Evolutionary conservation across 2,888 invertebrate genomes (phyloP).

Genomic region (Xiphydria camelus): DNA sequence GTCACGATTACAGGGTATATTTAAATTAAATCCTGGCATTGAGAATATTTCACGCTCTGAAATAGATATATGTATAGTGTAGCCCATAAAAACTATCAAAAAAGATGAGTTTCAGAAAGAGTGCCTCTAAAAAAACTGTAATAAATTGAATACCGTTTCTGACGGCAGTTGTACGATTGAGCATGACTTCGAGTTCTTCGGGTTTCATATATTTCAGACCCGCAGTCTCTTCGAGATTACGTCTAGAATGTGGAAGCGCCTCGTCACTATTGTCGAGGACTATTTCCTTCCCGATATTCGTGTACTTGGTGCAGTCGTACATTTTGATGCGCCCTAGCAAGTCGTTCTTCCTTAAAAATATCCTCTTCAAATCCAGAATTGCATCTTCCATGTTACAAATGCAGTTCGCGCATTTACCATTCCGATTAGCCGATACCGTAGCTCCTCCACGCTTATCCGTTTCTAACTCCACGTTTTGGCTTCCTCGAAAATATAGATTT

Average conservation of each 20-base stretch:
- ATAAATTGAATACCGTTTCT: conserved; percentile 20
- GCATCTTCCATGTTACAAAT: conserved; percentile 36
- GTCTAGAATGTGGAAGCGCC: conserved; percentile 24
- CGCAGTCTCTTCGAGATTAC: conserved; percentile 33
- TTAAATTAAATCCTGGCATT: conserved; percentile 41
- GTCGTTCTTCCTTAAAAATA: conserved; percentile 23
- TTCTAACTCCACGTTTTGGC: conserved; percentile 14
- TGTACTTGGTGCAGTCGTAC: conserved; percentile 36
- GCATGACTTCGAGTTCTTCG: conserved; percentile 31
- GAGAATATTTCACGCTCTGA: conserved; percentile 36
- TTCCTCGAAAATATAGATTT: conserved; percentile 11
- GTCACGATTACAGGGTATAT: conserved; percentile 40
- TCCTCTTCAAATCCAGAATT: conserved; percentile 27
- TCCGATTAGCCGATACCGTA: conserved; percentile 1
- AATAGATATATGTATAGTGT: not conserved
- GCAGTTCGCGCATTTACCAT: conserved; percentile 30
- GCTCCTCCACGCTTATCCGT: too few species aligned
- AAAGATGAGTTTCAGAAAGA: not conserved
- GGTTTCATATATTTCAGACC: conserved; percentile 38
- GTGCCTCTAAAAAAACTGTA: conserved; percentile 1
- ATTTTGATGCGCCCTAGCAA: conserved; percentile 27
- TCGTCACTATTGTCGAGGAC: conserved; percentile 30
- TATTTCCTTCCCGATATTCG: conserved; percentile 36
- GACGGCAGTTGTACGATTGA: conserved; percentile 21
- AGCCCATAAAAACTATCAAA: not conserved